Evolutionary conservation across 2,888 invertebrate genomes (phyloP).

Genomic region (Amphipyra tragopoginis): DNA sequence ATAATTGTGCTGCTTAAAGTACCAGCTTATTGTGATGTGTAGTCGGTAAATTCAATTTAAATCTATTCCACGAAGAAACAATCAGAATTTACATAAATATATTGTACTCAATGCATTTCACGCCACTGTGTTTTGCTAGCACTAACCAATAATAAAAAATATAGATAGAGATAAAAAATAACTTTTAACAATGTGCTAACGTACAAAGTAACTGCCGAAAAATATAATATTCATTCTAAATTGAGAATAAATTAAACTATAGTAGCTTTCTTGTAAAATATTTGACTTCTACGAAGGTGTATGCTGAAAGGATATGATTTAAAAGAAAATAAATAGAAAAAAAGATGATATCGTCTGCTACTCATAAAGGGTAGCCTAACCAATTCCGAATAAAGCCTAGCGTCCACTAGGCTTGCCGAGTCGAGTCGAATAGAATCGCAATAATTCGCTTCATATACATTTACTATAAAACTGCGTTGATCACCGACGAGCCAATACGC

Average conservation of each 20-base stretch:
- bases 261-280: constrained; percentile 51
- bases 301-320: constrained; percentile 11
- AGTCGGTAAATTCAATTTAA: not conserved
- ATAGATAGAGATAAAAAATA: constrained; percentile 29
- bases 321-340: too few relatives aligned
- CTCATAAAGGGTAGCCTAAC: too few relatives aligned
- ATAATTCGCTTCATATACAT: too few relatives aligned
- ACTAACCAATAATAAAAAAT: constrained; percentile 36
- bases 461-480: too few relatives aligned
- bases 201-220: constrained; percentile 38
- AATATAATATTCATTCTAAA: constrained; percentile 65
- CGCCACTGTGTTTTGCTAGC: constrained; percentile 38
- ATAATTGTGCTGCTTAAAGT: constrained; percentile 14
- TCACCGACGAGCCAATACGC: too few relatives aligned
- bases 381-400: too few relatives aligned
- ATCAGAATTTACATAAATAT: not conserved
- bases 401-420: too few relatives aligned
- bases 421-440: too few relatives aligned
- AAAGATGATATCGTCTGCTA: too few relatives aligned
- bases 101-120: not conserved
- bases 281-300: constrained; percentile 25
- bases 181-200: constrained; percentile 70
- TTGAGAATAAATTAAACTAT: constrained; percentile 60
- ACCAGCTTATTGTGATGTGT: constrained; percentile 16
- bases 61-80: not conserved